Evolutionary conservation across 1,140 invertebrate genomes (phyloP).

Genomic region (Calephelis nemesis): DNA sequence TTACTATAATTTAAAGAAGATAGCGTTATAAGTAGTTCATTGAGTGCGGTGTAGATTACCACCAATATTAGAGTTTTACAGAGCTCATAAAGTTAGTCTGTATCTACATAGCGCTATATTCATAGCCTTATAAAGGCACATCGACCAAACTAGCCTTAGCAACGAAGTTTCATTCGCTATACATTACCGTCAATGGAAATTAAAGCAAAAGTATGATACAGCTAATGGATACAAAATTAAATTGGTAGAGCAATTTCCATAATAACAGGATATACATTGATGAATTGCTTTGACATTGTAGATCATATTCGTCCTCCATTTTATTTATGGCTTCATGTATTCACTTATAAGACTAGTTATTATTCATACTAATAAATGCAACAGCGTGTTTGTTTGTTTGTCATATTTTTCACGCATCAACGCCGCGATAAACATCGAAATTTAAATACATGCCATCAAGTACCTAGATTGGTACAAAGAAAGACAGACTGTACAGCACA

Average conservation of each 20-base stretch:
- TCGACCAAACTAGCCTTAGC: conserved; percentile 10
- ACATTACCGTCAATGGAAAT: conserved; percentile 5
- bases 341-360: too few species aligned
- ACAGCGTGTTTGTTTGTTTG: too few species aligned
- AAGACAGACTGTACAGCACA: too few species aligned
- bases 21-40: not conserved
- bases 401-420: too few species aligned
- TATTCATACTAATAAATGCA: too few species aligned
- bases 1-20: too few species aligned
- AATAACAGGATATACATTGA: conserved; percentile 10
- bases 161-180: conserved; percentile 5
- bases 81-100: not conserved
- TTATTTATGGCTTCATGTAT: not conserved
- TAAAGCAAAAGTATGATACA: conserved; percentile 9
- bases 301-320: not conserved
- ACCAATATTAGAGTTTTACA: not conserved
- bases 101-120: not conserved
- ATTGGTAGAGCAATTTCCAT: conserved; percentile 12
- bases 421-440: too few species aligned
- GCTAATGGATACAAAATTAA: conserved; percentile 9
- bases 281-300: conserved; percentile 8
- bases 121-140: not conserved
- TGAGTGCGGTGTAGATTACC: not conserved
- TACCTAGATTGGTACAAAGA: too few species aligned
- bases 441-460: too few species aligned